These are phyloP conservation scores for Lophius americanus DNA, from an alignment of 2,797 vertebrate genomes.

Conservation along the genomic window DNA sequence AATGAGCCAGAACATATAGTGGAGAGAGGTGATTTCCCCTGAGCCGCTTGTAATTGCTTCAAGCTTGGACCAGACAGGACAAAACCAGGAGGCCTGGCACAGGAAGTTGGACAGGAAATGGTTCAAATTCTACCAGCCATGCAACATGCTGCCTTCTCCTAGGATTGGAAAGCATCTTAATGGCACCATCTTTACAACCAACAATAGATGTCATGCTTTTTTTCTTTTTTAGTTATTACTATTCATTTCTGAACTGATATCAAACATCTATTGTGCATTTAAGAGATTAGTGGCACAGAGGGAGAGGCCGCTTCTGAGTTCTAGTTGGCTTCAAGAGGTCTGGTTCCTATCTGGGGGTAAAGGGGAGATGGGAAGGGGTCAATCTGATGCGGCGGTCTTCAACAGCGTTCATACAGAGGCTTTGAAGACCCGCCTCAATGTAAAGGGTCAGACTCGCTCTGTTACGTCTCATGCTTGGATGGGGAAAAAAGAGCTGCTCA, in stretches of 20 bases:
- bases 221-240: no score
- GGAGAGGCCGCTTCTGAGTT: not conserved
- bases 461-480: constrained; percentile 55
- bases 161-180: constrained; percentile 9
- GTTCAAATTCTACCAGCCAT: constrained; percentile 68
- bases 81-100: constrained; percentile 71
- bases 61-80: constrained; percentile 75
- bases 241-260: no score
- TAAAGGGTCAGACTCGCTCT: constrained; percentile 41
- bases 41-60: constrained; percentile 79
- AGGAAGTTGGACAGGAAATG: constrained; percentile 80
- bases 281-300: not conserved
- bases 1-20: constrained; percentile 65
- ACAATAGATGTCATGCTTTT: no score
- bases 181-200: constrained; percentile 12
- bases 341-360: constrained; percentile 62
- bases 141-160: constrained; percentile 42
- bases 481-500: constrained; percentile 55
- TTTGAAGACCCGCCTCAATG: constrained; percentile 70
- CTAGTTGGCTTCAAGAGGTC: constrained; percentile 40
- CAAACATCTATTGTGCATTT: not conserved
- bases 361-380: constrained; percentile 25
- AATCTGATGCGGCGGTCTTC: constrained; percentile 49
- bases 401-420: constrained; percentile 41
- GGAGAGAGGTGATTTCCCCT: constrained; percentile 74